Percentiles rank a stretch among this genome's conserved stretches.
Conservation (phyloP, 1,140 invertebrate genomes). For the Trichonephila clavata region DNA sequence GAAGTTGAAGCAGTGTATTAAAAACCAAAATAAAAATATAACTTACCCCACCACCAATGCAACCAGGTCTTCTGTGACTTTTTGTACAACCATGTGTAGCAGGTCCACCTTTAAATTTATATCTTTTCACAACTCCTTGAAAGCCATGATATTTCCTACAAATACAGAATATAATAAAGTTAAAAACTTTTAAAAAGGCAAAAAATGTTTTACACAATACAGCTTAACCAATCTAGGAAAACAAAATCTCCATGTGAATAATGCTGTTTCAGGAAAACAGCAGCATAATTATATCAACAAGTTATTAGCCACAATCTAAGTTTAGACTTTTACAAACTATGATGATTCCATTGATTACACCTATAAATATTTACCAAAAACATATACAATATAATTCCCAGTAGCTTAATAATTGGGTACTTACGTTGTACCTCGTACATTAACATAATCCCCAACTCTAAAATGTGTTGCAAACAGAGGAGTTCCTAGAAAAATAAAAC, state of each 20-base stretch:
- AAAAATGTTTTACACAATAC: too few species aligned
- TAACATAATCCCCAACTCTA: constrained; percentile 93
- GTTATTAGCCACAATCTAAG: too few species aligned
- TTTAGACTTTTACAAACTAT: too few species aligned
- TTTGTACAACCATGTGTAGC: constrained; percentile 96
- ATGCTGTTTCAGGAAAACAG: too few species aligned
- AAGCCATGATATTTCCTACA: constrained; percentile 95
- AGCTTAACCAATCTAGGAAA: too few species aligned
- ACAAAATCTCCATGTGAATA: too few species aligned
- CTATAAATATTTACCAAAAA: too few species aligned
- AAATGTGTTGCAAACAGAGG: constrained; percentile 94
- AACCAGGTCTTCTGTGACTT: constrained; percentile 94
- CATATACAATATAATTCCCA: too few species aligned
- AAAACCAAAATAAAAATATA: not conserved
- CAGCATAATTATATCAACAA: too few species aligned
- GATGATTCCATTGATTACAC: too few species aligned
- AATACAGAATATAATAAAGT: not conserved
- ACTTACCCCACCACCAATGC: constrained; percentile 90
- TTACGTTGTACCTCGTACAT: constrained; percentile 95
- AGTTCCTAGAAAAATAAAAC: constrained; percentile 84
- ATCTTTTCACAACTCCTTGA: constrained; percentile 98
- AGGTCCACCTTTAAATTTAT: constrained; percentile 96
- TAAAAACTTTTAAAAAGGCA: too few species aligned
- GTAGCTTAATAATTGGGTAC: constrained; percentile 79
- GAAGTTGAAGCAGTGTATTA: not conserved